These are phyloP conservation scores for Oncorhynchus mykiss DNA, from an alignment of 2,113 vertebrate species.

Conservation along the genomic window DNA sequence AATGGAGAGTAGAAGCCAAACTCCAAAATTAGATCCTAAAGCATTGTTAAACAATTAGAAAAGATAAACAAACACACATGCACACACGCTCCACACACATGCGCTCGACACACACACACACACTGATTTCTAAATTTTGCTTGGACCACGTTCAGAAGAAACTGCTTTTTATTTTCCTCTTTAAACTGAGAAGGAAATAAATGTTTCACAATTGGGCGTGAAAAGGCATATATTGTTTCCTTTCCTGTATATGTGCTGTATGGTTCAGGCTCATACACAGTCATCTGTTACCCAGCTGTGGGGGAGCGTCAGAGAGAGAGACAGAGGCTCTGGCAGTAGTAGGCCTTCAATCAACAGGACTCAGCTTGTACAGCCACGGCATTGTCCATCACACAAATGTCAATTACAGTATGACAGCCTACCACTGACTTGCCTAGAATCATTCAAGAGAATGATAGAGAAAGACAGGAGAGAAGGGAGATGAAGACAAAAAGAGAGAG, in stretches of 20 bases:
- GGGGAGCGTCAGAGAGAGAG: neutral
- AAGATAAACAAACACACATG: neutral
- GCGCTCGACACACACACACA: neutral
- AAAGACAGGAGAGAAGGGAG: neutral
- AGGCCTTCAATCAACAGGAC: neutral
- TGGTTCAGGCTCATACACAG: neutral
- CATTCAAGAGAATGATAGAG: too few relatives aligned
- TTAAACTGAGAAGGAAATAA: slow-evolving; percentile 8
- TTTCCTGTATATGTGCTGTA: slow-evolving; percentile 4
- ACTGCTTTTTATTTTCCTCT: neutral
- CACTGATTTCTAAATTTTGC: slow-evolving; percentile 15
- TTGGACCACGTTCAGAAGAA: neutral
- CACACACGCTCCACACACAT: neutral
- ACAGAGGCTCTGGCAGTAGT: neutral
- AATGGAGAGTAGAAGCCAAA: slow-evolving; percentile 19
- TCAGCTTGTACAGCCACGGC: neutral
- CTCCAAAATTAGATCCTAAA: neutral
- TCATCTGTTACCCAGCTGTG: slow-evolving; percentile 46
- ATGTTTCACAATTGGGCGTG: slow-evolving; percentile 20
- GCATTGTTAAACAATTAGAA: slow-evolving; percentile 3
- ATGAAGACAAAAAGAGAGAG: neutral
- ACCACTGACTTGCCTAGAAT: too few relatives aligned
- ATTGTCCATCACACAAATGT: neutral
- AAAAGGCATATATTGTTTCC: slow-evolving; percentile 21
- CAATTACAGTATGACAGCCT: too few relatives aligned